These are phyloP conservation scores for Nipponacmea schrenckii DNA, from an alignment of 2,888 invertebrate species.

Conservation along the genomic window DNA sequence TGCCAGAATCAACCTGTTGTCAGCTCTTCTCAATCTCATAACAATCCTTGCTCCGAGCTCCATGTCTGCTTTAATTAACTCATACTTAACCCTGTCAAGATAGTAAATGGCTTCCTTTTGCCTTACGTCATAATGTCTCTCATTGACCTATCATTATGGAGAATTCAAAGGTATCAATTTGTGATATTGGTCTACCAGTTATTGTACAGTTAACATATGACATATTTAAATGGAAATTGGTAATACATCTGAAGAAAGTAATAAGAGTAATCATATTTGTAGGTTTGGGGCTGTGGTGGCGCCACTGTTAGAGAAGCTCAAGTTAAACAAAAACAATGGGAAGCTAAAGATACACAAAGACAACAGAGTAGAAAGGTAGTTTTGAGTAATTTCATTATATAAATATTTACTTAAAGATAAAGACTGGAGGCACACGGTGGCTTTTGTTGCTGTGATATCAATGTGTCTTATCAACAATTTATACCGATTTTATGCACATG, in stretches of 20 bases:
- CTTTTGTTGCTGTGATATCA: no score
- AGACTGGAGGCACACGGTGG: no score
- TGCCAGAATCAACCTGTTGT: neutral
- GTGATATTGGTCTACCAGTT: no score
- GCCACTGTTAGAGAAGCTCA: conserved; percentile 75
- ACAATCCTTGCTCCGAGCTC: neutral
- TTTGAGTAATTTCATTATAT: neutral
- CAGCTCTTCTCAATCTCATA: neutral
- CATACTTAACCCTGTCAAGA: no score
- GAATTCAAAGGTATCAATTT: no score
- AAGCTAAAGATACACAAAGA: conserved; percentile 87
- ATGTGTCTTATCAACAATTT: no score
- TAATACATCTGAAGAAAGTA: neutral
- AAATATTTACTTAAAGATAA: neutral
- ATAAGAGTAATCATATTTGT: neutral
- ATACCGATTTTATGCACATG: no score
- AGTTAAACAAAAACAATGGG: conserved; percentile 90
- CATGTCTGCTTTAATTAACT: no score
- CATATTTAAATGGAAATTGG: neutral
- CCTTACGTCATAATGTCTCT: no score
- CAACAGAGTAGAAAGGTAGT: conserved; percentile 69
- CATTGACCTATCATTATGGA: no score
- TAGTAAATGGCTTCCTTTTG: no score
- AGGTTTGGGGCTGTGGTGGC: conserved; percentile 71
- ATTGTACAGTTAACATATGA: neutral